Evolutionary conservation across 2,797 vertebrate genomes (phyloP).

Genomic region (Cossypha niveicapilla): DNA sequence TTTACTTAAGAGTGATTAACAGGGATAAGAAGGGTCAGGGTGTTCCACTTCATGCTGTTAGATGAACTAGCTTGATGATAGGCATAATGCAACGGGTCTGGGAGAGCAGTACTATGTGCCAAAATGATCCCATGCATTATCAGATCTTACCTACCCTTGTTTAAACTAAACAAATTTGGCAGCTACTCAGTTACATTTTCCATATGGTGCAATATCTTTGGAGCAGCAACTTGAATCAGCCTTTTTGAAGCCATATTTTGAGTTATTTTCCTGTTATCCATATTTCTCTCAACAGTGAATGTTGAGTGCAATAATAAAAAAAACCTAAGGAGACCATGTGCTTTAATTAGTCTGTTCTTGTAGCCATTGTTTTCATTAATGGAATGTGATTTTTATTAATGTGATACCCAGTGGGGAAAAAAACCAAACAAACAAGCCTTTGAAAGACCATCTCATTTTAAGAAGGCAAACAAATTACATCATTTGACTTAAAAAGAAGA

Average conservation of each 20-base stretch:
- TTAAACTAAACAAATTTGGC: slow-evolving; percentile 58
- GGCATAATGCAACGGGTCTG: slow-evolving; percentile 41
- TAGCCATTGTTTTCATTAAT: background rate
- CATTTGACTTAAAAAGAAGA: background rate
- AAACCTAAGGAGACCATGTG: background rate
- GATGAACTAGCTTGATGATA: slow-evolving; percentile 53
- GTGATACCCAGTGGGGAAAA: background rate
- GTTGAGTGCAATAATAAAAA: background rate
- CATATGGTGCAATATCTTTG: slow-evolving; percentile 26
- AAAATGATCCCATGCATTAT: slow-evolving; percentile 47
- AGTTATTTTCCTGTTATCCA: slow-evolving; percentile 1
- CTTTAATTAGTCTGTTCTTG: background rate
- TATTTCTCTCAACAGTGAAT: background rate
- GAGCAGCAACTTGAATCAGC: background rate
- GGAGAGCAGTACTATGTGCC: background rate
- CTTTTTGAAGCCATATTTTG: slow-evolving; percentile 26
- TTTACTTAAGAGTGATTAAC: slow-evolving; percentile 66
- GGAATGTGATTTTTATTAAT: background rate
- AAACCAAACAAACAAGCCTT: background rate
- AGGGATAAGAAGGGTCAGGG: slow-evolving; percentile 59
- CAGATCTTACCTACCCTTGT: slow-evolving; percentile 60
- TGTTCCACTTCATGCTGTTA: slow-evolving; percentile 51
- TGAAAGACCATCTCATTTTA: slow-evolving; percentile 15
- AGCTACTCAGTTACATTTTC: slow-evolving; percentile 52
- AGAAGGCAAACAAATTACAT: slow-evolving; percentile 34